Evolutionary conservation across 2,888 invertebrate species (phyloP).

Genomic region (Macrosoma leucophasiata): DNA sequence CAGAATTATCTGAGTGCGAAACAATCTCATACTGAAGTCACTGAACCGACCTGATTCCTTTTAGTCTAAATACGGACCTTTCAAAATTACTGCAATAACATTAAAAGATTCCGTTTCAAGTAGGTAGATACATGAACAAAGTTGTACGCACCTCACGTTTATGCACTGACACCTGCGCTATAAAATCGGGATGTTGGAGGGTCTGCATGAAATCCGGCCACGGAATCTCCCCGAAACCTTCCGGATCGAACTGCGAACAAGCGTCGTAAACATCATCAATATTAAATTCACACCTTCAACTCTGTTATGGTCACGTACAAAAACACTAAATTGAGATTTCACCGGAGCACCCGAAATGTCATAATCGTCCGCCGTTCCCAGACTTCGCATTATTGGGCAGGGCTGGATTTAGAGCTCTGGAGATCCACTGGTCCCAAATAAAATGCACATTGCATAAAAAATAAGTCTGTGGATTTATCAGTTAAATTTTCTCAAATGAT

Average conservation of each 20-base stretch:
- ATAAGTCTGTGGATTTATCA: too few relatives aligned
- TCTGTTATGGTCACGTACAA: conserved; percentile 40
- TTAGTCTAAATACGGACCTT: too few relatives aligned
- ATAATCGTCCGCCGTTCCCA: conserved; percentile 44
- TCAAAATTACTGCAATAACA: too few relatives aligned
- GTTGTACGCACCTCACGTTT: conserved; percentile 80
- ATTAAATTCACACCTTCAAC: conserved; percentile 29
- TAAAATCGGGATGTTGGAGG: conserved; percentile 85
- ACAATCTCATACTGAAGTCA: too few relatives aligned
- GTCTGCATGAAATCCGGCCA: conserved; percentile 89
- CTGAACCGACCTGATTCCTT: too few relatives aligned
- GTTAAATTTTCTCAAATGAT: too few relatives aligned
- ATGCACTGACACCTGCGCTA: conserved; percentile 82
- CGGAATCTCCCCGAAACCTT: conserved; percentile 94
- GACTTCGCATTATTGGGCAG: conserved; percentile 51
- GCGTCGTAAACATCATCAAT: conserved; percentile 21
- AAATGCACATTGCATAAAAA: too few relatives aligned
- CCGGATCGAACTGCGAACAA: conserved; percentile 86
- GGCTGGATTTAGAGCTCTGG: too few relatives aligned
- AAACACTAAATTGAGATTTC: conserved; percentile 44
- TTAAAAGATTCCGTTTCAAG: too few relatives aligned
- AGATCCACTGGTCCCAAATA: too few relatives aligned
- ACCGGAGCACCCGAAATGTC: conserved; percentile 42
- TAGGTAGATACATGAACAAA: neutral
- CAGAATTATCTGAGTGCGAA: too few relatives aligned